phyloP scores from a whole-genome alignment of 2,888 invertebrate genomes.

The Margaritifera margaritifera region DNA sequence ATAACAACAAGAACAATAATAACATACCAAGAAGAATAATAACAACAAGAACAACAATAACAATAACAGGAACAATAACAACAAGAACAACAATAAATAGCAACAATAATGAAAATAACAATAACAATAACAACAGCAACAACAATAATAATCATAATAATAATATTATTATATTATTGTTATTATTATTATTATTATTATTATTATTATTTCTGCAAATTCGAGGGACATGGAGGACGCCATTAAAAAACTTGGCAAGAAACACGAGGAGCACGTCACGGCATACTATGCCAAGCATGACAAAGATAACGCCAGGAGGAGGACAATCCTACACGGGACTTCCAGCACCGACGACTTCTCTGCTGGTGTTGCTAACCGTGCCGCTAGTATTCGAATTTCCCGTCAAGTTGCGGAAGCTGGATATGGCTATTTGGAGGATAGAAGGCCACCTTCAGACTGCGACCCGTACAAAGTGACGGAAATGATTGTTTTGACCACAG shows the following conservation, averaged over 20 bases:
- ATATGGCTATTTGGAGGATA: slow-evolving; percentile 96
- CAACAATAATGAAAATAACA: no score
- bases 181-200: no score
- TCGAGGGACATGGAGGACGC: slow-evolving; percentile 93
- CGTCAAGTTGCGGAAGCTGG: slow-evolving; percentile 87
- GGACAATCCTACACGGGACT: slow-evolving; percentile 96
- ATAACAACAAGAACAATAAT: no score
- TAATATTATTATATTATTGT: no score
- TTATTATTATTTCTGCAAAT: no score
- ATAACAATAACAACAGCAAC: no score
- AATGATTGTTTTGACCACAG: slow-evolving; percentile 51
- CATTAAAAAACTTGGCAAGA: slow-evolving; percentile 93
- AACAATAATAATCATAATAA: no score
- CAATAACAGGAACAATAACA: no score
- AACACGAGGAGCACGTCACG: slow-evolving; percentile 93
- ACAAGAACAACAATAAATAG: no score
- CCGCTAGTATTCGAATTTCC: slow-evolving; percentile 86
- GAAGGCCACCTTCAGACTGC: slow-evolving; percentile 78
- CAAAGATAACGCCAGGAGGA: slow-evolving; percentile 94
- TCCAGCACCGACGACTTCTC: slow-evolving; percentile 98
- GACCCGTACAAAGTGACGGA: slow-evolving; percentile 72
- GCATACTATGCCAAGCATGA: slow-evolving; percentile 97
- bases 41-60: no score
- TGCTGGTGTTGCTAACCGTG: slow-evolving; percentile 91
- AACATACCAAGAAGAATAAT: no score